These are phyloP conservation scores for Malacoctenus gilli DNA, from an alignment of 2,797 vertebrate genomes.

Conservation along the genomic window DNA sequence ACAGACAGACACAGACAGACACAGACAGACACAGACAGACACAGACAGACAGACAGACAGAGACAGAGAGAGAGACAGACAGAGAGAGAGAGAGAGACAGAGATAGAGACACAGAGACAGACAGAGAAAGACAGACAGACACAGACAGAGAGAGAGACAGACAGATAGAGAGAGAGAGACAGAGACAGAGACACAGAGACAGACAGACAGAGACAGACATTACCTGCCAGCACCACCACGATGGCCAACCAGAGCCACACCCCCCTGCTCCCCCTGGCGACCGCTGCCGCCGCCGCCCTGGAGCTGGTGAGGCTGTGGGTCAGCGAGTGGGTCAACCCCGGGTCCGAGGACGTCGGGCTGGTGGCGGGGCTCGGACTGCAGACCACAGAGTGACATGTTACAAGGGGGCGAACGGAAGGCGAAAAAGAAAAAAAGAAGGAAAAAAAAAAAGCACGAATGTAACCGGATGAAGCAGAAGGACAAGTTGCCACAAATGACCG, in stretches of 20 bases:
- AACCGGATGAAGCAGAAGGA: slow-evolving; percentile 14
- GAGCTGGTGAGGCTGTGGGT: slow-evolving; percentile 61
- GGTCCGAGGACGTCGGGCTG: slow-evolving; percentile 57
- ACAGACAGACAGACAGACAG: no score
- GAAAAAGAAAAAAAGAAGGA: not conserved
- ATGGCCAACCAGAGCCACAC: slow-evolving; percentile 84
- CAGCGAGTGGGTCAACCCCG: slow-evolving; percentile 43
- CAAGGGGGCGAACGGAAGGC: not conserved
- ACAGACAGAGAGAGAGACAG: no score
- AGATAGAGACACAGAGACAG: no score
- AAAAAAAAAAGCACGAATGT: not conserved
- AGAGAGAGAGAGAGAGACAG: no score
- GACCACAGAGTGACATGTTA: slow-evolving; percentile 2
- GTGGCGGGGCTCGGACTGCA: slow-evolving; percentile 66
- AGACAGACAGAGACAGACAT: no score
- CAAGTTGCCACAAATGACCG: slow-evolving; percentile 55
- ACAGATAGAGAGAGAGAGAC: no score
- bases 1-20: no score
- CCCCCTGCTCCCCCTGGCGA: slow-evolving; percentile 75
- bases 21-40: no score
- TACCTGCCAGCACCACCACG: slow-evolving; percentile 84
- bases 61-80: no score
- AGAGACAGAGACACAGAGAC: no score
- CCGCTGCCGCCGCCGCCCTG: slow-evolving; percentile 60
- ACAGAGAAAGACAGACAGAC: no score